Evolutionary conservation across 1,140 invertebrate genomes (phyloP).

Genomic region (Scaptomyza graminum): DNA sequence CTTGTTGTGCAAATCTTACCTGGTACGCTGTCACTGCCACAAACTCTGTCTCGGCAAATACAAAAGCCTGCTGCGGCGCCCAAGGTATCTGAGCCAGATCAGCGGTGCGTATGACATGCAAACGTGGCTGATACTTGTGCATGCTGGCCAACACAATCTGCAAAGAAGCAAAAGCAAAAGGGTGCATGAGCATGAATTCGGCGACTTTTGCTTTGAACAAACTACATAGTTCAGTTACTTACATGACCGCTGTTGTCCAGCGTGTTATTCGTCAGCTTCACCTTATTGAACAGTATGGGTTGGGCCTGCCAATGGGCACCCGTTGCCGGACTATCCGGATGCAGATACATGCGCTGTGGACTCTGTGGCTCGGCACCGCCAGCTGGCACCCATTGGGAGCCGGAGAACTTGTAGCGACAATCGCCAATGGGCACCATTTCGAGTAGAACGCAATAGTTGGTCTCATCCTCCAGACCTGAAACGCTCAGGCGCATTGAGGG

Average conservation of each 20-base stretch:
- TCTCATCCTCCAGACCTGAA: constrained; percentile 89
- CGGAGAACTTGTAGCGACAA: constrained; percentile 88
- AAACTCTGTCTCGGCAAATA: constrained; percentile 93
- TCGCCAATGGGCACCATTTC: constrained; percentile 90
- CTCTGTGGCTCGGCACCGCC: constrained; percentile 94
- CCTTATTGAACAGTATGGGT: constrained; percentile 91
- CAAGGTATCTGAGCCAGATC: constrained; percentile 87
- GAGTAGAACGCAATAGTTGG: constrained; percentile 91
- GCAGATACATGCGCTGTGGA: constrained; percentile 90
- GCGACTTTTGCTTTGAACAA: constrained; percentile 9
- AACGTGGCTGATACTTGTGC: constrained; percentile 95
- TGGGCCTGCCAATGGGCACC: constrained; percentile 95
- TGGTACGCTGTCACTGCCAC: constrained; percentile 96
- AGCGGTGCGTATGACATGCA: constrained; percentile 91
- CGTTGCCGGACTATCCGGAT: constrained; percentile 93
- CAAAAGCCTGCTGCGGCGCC: constrained; percentile 87
- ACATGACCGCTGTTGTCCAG: constrained; percentile 92
- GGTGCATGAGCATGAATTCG: constrained; percentile 1
- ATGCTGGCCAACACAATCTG: constrained; percentile 95
- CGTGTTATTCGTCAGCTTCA: constrained; percentile 96
- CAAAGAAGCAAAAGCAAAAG: constrained; percentile 23
- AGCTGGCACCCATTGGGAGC: constrained; percentile 91
- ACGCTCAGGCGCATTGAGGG: constrained; percentile 89
- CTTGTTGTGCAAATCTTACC: constrained; percentile 84
- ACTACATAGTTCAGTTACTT: constrained; percentile 84